Conservation (phyloP, 2,113 vertebrate genomes). For the Galeopterus variegatus region DNA sequence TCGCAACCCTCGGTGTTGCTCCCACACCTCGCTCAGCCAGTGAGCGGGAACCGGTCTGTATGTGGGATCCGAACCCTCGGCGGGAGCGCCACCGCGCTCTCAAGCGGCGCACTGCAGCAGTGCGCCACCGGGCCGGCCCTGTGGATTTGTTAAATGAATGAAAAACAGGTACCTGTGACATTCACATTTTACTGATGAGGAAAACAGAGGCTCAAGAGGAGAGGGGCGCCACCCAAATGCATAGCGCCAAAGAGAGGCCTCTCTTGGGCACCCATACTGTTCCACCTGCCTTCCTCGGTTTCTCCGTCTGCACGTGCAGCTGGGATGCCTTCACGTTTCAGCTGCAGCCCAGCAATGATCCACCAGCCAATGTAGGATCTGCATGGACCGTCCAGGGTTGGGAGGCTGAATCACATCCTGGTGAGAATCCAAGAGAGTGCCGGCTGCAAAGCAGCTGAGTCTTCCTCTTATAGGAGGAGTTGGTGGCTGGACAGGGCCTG, state of each 20-base stretch:
- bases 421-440: not conserved
- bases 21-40: too few species aligned
- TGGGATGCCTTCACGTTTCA: not conserved
- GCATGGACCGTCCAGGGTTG: not conserved
- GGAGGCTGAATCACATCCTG: not conserved
- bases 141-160: too few species aligned
- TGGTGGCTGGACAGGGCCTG: not conserved
- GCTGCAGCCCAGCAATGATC: fast-evolving
- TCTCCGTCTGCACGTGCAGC: not conserved
- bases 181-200: not conserved
- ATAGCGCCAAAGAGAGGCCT: too few species aligned
- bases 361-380: fast-evolving
- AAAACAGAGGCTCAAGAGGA: not conserved
- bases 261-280: too few species aligned
- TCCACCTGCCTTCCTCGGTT: too few species aligned
- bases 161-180: not conserved
- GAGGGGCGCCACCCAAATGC: fast-evolving
- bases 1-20: too few species aligned
- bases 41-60: too few species aligned
- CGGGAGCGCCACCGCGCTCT: too few species aligned
- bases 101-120: too few species aligned
- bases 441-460: not conserved
- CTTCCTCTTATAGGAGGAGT: not conserved
- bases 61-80: too few species aligned
- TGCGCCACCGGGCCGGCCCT: too few species aligned